Evolutionary conservation across 2,113 vertebrate species (phyloP).

Genomic region (Geothlypis trichas): DNA sequence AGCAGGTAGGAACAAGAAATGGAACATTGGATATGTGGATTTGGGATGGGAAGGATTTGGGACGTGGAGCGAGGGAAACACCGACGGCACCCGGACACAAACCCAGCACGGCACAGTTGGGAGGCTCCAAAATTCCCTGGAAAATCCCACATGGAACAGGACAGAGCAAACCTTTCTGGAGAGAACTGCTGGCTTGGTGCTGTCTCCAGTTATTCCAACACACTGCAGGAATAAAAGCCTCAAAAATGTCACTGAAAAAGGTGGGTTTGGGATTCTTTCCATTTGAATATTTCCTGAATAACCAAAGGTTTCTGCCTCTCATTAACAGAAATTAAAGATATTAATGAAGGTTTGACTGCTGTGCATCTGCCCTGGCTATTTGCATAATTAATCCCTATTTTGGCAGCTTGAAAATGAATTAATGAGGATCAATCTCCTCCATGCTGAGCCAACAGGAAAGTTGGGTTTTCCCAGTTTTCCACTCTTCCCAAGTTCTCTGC

Average conservation of each 20-base stretch:
- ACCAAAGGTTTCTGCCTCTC: background rate
- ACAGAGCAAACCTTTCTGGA: constrained; percentile 21
- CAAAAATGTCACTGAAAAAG: fast-evolving
- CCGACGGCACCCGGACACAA: fast-evolving
- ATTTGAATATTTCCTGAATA: background rate
- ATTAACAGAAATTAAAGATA: fast-evolving
- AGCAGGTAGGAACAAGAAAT: background rate
- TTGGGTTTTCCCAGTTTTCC: background rate
- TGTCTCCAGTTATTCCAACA: background rate
- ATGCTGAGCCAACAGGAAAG: background rate
- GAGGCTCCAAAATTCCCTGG: background rate
- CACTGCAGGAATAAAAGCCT: fast-evolving
- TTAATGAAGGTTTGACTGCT: background rate
- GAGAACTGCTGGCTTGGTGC: background rate
- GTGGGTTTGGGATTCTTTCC: background rate
- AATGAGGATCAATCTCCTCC: background rate
- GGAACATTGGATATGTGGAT: fast-evolving
- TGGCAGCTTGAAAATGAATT: background rate
- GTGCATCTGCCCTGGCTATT: too few relatives aligned
- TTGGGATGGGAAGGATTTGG: fast-evolving
- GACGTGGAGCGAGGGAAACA: background rate
- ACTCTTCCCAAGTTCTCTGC: background rate
- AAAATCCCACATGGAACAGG: background rate
- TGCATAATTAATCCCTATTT: background rate
- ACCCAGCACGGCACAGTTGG: fast-evolving